Base-by-base conservation (phyloP, 2,113 vertebrate genomes). In the Accipiter cooperii region DNA sequence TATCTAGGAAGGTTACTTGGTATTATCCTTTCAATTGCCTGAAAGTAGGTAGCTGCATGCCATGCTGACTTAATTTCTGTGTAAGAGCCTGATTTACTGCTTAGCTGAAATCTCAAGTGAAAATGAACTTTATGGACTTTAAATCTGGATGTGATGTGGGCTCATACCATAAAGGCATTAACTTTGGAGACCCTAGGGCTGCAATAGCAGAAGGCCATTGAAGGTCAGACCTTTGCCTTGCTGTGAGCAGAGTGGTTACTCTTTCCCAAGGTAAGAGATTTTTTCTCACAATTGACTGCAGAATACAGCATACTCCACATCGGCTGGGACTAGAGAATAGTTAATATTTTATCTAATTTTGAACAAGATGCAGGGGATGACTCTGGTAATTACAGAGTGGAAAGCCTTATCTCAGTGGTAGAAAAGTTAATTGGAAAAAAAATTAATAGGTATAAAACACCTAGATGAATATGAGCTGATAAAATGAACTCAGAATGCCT, bases 371-470 rank as follows among this genome's bases (percentile, higher is more conserved):
- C 63, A 80, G 51, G 20, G n/a, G 28, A 61, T 95, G 94, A 93
- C 84, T 78, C 87, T 70, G 36, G 40, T 91, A 94, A 97, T 96
- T 95, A 70, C 49, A 85, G 89, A 96, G 81, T 16, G 8, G 38
- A 91, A 95, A 70, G 63, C 26, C 58, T 96, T 93, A 76, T 89
- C 84, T 93, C 70, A 70, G 25, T 87, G 31, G 66, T 74, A 69
- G 49, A 76, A 82, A 87, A 91, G 70, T 91, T 94, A 97, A 95
- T 83, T 97, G 70, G 87, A 91, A 95, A 97, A 95, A 93, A 92
- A 78, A 75, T 26, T 78, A 88, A 58, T 84, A 55, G 69, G 31
- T 91, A 69, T 91, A 82, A 82, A 91, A 65, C n/a, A 76, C 52
- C 36, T 71, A 76, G 74, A 74, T 93, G 44, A 66, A 66, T 82